Percentiles rank a stretch among this genome's conserved stretches.
phyloP scores from a whole-genome alignment of 2,113 vertebrate genomes.

The Ptyas mucosa region DNA sequence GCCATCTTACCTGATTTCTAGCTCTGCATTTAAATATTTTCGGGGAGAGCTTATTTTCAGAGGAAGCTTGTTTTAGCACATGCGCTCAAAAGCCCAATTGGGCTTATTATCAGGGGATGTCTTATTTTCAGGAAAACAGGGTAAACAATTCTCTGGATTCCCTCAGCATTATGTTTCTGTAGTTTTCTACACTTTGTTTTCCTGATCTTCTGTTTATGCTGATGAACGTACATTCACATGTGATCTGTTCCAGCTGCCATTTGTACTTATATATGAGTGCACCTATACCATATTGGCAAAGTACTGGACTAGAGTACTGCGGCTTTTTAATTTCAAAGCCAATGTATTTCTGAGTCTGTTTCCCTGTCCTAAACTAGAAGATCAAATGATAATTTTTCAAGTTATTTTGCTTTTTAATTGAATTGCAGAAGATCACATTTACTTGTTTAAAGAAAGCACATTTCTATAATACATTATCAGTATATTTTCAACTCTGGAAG shows the following conservation, averaged over 20 bases:
- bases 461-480: constrained; percentile 40
- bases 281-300: not conserved
- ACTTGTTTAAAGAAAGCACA: constrained; percentile 13
- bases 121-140: too few species aligned
- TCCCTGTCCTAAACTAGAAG: not conserved
- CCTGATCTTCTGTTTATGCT: not conserved
- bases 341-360: not conserved
- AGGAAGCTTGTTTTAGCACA: too few species aligned
- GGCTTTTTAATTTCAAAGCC: not conserved
- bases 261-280: accelerated
- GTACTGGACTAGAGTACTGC: not conserved
- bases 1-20: too few species aligned
- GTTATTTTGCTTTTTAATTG: constrained; percentile 31
- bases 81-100: too few species aligned
- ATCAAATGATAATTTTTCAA: not conserved
- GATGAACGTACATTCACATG: not conserved
- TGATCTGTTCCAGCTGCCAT: not conserved
- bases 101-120: too few species aligned
- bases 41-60: too few species aligned
- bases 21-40: too few species aligned
- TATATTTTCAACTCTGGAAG: constrained; percentile 1
- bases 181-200: not conserved
- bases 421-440: constrained; percentile 20
- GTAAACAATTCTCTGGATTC: not conserved
- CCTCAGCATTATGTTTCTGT: not conserved